These are phyloP conservation scores for Phania funesta DNA, from an alignment of 2,888 invertebrate species.

Conservation along the genomic window DNA sequence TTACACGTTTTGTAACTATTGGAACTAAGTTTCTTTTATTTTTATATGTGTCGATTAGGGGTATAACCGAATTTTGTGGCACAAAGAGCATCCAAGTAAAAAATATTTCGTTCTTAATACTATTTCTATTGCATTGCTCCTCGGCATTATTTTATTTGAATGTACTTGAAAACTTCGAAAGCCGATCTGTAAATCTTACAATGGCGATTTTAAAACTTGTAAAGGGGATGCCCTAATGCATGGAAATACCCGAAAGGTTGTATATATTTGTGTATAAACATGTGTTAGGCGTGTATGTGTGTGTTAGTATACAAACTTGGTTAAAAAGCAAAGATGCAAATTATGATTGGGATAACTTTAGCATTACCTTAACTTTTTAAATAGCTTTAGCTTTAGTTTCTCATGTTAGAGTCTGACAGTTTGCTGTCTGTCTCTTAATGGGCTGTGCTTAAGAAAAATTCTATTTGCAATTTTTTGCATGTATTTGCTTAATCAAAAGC, in stretches of 20 bases:
- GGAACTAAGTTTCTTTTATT: not conserved
- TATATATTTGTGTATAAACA: not conserved
- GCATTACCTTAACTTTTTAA: constrained; percentile 63
- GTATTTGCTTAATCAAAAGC: not conserved
- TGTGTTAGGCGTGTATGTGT: constrained; percentile 20
- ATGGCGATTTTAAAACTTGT: too few species aligned
- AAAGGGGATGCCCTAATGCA: too few species aligned
- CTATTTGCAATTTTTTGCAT: constrained; percentile 21
- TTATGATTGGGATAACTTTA: constrained; percentile 64
- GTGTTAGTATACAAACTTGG: constrained; percentile 35
- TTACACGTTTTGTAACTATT: constrained; percentile 34
- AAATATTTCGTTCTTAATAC: too few species aligned
- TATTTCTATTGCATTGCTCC: too few species aligned
- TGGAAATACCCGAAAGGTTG: too few species aligned
- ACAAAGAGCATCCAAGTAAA: too few species aligned
- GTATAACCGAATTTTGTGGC: not conserved
- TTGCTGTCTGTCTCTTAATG: not conserved
- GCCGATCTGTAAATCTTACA: too few species aligned
- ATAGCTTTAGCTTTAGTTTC: constrained; percentile 50
- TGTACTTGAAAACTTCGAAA: too few species aligned
- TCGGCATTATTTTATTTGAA: too few species aligned
- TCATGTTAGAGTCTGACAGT: constrained; percentile 8
- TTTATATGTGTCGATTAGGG: not conserved
- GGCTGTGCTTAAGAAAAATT: constrained; percentile 39
- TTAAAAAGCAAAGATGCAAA: constrained; percentile 53